Base-by-base conservation (phyloP, 2,113 vertebrate species). In the Picathartes gymnocephalus region DNA sequence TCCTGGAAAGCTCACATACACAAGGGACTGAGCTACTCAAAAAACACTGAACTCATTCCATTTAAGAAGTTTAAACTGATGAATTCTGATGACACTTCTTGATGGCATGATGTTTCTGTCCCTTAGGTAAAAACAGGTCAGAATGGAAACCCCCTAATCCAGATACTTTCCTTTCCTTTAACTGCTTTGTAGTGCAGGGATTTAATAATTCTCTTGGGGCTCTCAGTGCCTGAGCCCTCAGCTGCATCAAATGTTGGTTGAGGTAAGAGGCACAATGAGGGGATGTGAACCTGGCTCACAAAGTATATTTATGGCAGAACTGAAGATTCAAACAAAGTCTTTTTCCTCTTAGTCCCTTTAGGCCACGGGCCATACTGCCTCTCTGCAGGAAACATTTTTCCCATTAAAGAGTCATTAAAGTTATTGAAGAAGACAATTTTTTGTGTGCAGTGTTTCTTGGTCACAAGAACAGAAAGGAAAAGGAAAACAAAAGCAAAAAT, bases 1-100 rank as follows among this genome's bases (percentile, higher is more conserved):
- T 80, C 30, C 27, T 33, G 16, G 11, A 30, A 44, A 33, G 1
- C 30, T 60, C 1, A 0, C 8, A 2, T 27, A 22, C 10, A 18
- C 7, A 65, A 76, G 7, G 2, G 9, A 39, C 5, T 64, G 17
- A 78, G 47, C 3, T 69, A 35, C 27, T 35, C 7, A 62, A 23
- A 23, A 79, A 12, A 5, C 7, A 10, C 1, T 31, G 11, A 72
- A 61, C 5, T 35, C 0, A 0, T 45, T 65, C 28, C 5, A 2
- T 37, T 53, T 23, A 77, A 48, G 35, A 90, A 69, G 61, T 66
- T 35, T 72, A n/a, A 60, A 13, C 7, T 27, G 8, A 1, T 25
- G 11, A 54, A 54, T 21, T 61, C 60, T 65, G 53, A 35, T n/a
- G 42, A 22, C 2, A 11, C 6, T 50, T 7, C 9, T 30, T 23